phyloP scores from a whole-genome alignment of 2,113 vertebrate species.

The Puffinus mauretanicus region DNA sequence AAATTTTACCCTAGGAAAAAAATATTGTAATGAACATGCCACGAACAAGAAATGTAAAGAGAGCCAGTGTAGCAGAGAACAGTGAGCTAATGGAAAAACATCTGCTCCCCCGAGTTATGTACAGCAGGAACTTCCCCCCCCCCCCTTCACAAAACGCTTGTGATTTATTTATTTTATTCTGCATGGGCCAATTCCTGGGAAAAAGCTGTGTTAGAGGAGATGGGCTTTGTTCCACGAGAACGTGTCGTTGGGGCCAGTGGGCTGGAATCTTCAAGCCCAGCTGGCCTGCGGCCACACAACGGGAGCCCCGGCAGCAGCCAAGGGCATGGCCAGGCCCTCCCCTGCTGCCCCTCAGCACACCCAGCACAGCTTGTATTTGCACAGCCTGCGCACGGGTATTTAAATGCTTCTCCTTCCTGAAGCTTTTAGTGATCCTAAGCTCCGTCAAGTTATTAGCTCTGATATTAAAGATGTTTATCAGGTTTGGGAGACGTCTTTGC shows the following conservation, averaged over 20 bases:
- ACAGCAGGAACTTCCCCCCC: background rate
- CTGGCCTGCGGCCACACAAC: rapidly evolving
- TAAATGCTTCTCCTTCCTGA: background rate
- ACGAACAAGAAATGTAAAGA: background rate
- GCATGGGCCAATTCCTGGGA: conserved; percentile 13
- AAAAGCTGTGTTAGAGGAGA: background rate
- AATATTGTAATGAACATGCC: background rate
- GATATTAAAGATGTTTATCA: background rate
- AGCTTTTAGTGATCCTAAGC: background rate
- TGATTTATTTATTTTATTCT: conserved; percentile 56
- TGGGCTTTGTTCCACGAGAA: background rate
- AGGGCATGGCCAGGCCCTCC: background rate
- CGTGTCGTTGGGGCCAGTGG: rapidly evolving
- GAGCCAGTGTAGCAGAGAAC: conserved; percentile 20
- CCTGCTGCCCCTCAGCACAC: background rate
- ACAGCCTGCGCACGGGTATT: background rate
- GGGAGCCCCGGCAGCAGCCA: background rate
- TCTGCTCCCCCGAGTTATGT: conserved; percentile 46
- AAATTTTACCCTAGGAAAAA: background rate
- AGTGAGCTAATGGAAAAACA: conserved; percentile 71
- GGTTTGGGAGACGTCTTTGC: background rate
- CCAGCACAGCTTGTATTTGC: background rate
- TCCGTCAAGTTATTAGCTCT: background rate
- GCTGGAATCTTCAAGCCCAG: background rate
- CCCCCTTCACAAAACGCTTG: background rate